Evolutionary conservation across 2,888 invertebrate genomes (phyloP).

Genomic region (Agonopterix subpropinquella): DNA sequence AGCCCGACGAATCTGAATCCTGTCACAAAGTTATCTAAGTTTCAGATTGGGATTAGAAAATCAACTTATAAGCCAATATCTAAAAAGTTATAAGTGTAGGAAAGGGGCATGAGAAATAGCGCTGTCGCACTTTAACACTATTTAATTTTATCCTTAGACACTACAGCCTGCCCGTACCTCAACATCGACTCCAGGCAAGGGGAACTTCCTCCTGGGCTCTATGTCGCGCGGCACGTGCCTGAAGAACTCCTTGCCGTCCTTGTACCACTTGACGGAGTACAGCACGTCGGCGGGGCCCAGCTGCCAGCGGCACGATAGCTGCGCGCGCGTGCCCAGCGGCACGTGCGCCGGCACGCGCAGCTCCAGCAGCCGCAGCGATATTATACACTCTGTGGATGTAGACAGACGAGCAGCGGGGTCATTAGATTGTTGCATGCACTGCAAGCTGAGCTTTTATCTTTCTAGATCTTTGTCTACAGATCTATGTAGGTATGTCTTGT

Average conservation of each 20-base stretch:
- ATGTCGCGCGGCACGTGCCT: constrained; percentile 88
- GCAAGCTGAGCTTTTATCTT: too few relatives aligned
- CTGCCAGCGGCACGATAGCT: constrained; percentile 88
- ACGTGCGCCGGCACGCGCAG: constrained; percentile 89
- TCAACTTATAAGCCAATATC: too few relatives aligned
- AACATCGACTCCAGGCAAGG: constrained; percentile 87
- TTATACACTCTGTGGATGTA: constrained; percentile 40
- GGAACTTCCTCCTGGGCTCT: constrained; percentile 87
- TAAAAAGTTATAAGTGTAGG: too few relatives aligned
- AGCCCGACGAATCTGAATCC: constrained; percentile 76
- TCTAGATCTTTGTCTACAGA: too few relatives aligned
- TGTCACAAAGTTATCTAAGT: background rate
- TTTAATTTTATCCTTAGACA: too few relatives aligned
- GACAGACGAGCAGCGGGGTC: too few relatives aligned
- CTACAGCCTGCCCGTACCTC: constrained; percentile 73
- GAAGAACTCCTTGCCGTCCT: constrained; percentile 93
- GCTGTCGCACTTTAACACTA: too few relatives aligned
- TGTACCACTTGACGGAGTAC: constrained; percentile 95
- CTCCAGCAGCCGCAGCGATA: constrained; percentile 81
- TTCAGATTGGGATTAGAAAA: too few relatives aligned
- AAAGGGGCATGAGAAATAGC: too few relatives aligned
- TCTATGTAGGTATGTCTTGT: too few relatives aligned
- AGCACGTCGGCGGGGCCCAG: constrained; percentile 85
- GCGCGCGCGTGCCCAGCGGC: constrained; percentile 84
- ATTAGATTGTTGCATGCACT: too few relatives aligned